Percentiles rank a stretch among this genome's conserved stretches.
phyloP scores from a whole-genome alignment of 23 tunicate species.

The Oikopleura vanhoeffeni region DNA sequence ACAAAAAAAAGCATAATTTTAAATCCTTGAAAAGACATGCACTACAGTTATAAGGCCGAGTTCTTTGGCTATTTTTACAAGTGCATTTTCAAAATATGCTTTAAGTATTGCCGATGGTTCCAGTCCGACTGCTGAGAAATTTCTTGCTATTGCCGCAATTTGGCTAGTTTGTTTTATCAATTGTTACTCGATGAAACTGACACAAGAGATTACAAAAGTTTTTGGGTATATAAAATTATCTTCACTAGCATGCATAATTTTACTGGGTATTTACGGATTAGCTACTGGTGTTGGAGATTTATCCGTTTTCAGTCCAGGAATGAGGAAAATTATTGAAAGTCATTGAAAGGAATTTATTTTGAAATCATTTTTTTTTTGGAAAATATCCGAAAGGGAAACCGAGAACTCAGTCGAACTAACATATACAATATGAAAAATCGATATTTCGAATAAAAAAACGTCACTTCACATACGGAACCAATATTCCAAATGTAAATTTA shows the following conservation, averaged over 20 bases:
- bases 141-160: slow-evolving; percentile 37
- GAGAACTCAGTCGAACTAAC: no score
- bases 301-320: neutral
- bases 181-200: slow-evolving; percentile 18
- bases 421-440: no score
- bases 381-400: no score
- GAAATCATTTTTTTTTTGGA: no score
- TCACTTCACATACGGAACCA: no score
- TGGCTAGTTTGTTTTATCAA: slow-evolving; percentile 42
- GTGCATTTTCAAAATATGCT: slow-evolving; percentile 70
- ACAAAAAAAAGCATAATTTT: no score
- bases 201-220: neutral
- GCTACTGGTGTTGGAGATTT: neutral
- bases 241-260: neutral
- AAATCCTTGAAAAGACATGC: slow-evolving; percentile 21
- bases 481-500: no score
- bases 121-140: slow-evolving; percentile 30
- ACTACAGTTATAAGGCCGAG: slow-evolving; percentile 57
- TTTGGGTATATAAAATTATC: slow-evolving; percentile 1
- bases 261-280: neutral
- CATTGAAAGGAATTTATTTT: no score
- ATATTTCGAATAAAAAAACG: no score
- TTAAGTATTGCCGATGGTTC: slow-evolving; percentile 2
- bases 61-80: slow-evolving; percentile 45
- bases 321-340: no score